Percentiles rank a stretch among this genome's conserved stretches.
These are phyloP conservation scores for Bombus cullumanus DNA, from an alignment of 1,140 invertebrate species.

Conservation along the genomic window DNA sequence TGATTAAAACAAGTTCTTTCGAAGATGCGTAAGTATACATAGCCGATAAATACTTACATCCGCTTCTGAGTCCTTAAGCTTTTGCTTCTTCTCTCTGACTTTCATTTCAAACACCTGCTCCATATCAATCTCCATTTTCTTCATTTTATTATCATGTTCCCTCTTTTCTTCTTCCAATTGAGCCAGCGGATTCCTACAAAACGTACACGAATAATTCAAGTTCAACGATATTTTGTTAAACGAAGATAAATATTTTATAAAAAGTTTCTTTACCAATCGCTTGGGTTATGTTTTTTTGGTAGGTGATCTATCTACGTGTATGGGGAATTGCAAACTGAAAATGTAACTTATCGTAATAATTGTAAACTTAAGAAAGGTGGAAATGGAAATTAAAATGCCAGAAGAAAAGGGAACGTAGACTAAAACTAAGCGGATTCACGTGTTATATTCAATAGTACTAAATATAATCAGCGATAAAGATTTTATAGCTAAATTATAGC, in stretches of 20 bases:
- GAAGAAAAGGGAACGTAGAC: background rate
- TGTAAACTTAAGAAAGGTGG: background rate
- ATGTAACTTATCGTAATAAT: background rate
- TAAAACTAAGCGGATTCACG: slow-evolving; percentile 33
- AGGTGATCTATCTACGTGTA: slow-evolving; percentile 37
- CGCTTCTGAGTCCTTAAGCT: slow-evolving; percentile 95
- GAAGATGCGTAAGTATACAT: too few relatives aligned
- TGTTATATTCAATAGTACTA: background rate
- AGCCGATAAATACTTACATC: slow-evolving; percentile 85
- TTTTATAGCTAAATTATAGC: background rate
- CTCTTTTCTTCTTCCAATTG: slow-evolving; percentile 99
- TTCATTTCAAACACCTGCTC: slow-evolving; percentile 95
- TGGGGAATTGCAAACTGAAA: slow-evolving; percentile 18
- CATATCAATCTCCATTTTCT: slow-evolving; percentile 98
- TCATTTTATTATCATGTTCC: slow-evolving; percentile 97
- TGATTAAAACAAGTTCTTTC: background rate
- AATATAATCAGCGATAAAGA: slow-evolving; percentile 4
- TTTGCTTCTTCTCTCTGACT: slow-evolving; percentile 96
- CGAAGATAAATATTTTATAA: background rate
- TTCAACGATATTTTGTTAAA: slow-evolving; percentile 26
- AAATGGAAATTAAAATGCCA: background rate
- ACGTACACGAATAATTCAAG: slow-evolving; percentile 45
- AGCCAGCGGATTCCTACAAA: slow-evolving; percentile 95
- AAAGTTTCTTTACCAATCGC: background rate
- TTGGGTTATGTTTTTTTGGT: background rate